Base-by-base conservation (phyloP, 2,888 invertebrate species). In the Oeneis ivallda region DNA sequence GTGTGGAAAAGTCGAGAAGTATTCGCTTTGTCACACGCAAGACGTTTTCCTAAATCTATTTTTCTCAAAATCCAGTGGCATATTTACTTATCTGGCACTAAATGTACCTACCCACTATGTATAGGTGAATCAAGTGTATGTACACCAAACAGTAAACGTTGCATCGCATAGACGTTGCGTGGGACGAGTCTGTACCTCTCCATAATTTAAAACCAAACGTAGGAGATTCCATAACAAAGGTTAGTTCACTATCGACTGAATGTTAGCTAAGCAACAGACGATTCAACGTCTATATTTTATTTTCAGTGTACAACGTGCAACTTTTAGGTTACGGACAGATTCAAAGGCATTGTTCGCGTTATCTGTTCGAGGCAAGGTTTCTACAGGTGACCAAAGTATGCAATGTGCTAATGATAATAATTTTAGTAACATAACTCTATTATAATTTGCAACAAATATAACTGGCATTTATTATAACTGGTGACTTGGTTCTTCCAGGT, bases 271-370 rank as follows among this genome's bases (percentile, higher is more conserved):
- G 61, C 19, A 39, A 50, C 15, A 10, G 13, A 9, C 32, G 37
- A 60, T 50, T 26, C 47, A 26, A 49, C 32, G 32, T 37, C 19
- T 11, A 50, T 61, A 32, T 61, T 39, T 45, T 13, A 47, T 19
- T 37, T 39, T 53, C 69, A 67, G 54, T 70, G 69, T 63, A 65
- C 32, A 13, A 37, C 47, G 19, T 56, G 34, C 17, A 11, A 43
- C 15, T 56, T 41, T 64, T 54, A 66, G 49, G 56, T 56, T 65
- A 41, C 56, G 52, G 58, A 19, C 43, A 15, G 26, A 52, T 56
- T 53, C 62, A 62, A 39, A 58, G 37, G 39, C 54, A 69, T 65
- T 69, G 60, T 69, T 69, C 65, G 37, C 34, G 47, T 60, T 65
- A 68, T 62, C 53, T 57, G 19, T 60, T 45, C 39, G 39, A 34